Conservation (phyloP, 2,797 vertebrate genomes). For the Spondyliosoma cantharus region DNA sequence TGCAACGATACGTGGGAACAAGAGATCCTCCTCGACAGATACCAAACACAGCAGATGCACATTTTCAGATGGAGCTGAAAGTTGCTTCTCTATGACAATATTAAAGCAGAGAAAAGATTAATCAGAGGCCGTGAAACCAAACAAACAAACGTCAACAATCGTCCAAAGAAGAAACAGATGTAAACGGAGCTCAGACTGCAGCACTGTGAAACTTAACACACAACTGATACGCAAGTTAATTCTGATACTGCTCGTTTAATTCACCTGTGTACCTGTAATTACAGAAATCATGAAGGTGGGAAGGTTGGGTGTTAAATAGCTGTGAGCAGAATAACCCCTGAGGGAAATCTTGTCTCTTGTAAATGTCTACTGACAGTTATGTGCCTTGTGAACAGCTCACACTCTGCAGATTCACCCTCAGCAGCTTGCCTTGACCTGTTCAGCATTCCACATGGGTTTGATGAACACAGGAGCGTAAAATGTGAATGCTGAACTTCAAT, state of each 20-base stretch:
- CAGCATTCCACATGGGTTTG: conserved; percentile 67
- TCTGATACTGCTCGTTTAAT: background rate
- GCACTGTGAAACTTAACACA: background rate
- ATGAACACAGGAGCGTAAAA: conserved; percentile 4
- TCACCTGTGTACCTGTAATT: background rate
- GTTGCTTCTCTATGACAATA: conserved; percentile 10
- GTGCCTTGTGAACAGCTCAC: conserved; percentile 8
- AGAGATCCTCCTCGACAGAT: conserved; percentile 29
- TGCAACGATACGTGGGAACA: conserved; percentile 56
- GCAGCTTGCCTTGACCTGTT: conserved; percentile 73
- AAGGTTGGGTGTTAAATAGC: background rate
- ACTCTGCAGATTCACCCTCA: conserved; percentile 19
- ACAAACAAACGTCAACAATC: conserved; percentile 16
- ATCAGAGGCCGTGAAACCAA: conserved; percentile 8
- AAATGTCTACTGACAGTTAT: conserved; percentile 8
- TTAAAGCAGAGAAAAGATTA: background rate
- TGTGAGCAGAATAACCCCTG: background rate
- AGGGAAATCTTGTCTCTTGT: conserved; percentile 14
- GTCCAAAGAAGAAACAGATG: conserved; percentile 12
- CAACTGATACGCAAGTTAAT: background rate
- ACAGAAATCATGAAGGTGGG: background rate
- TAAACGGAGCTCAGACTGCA: background rate
- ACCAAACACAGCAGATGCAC: conserved; percentile 34
- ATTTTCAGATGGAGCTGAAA: conserved; percentile 12
- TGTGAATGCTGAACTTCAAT: conserved; percentile 25